A percentile compares a stretch with the other conserved stretches of the same genome.
phyloP scores from a whole-genome alignment of 2,113 vertebrate genomes.

The Orthochromis malagaraziensis region DNA sequence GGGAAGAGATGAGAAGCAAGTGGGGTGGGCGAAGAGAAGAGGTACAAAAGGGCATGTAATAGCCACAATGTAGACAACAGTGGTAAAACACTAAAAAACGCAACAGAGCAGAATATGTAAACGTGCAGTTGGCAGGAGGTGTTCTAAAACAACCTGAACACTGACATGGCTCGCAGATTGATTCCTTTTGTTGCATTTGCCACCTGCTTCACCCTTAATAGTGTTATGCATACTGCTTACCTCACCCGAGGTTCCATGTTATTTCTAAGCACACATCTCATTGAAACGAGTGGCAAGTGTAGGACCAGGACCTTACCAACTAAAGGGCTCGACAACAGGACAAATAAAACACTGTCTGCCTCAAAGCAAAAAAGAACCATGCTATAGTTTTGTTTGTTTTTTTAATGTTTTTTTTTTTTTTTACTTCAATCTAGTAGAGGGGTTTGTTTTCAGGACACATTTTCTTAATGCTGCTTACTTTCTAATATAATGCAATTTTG shows the following conservation, averaged over 20 bases:
- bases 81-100: neutral
- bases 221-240: neutral
- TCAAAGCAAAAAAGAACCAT: neutral
- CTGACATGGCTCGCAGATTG: neutral
- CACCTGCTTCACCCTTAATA: constrained; percentile 16
- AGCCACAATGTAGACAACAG: neutral
- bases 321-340: neutral
- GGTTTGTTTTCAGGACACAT: neutral
- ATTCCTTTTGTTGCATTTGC: neutral
- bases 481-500: neutral
- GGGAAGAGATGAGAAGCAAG: neutral
- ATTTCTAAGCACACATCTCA: neutral
- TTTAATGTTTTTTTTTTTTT: neutral
- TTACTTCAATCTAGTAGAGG: neutral
- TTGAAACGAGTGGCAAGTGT: constrained; percentile 22
- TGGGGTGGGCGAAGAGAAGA: neutral
- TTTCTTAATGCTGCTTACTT: neutral
- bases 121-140: neutral
- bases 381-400: neutral
- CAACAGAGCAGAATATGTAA: neutral
- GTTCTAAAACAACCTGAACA: neutral
- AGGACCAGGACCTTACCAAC: neutral
- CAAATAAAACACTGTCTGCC: neutral
- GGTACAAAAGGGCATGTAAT: neutral
- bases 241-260: neutral